Conservation (phyloP, 1,140 invertebrate species). For the Papilio polyxenes region DNA sequence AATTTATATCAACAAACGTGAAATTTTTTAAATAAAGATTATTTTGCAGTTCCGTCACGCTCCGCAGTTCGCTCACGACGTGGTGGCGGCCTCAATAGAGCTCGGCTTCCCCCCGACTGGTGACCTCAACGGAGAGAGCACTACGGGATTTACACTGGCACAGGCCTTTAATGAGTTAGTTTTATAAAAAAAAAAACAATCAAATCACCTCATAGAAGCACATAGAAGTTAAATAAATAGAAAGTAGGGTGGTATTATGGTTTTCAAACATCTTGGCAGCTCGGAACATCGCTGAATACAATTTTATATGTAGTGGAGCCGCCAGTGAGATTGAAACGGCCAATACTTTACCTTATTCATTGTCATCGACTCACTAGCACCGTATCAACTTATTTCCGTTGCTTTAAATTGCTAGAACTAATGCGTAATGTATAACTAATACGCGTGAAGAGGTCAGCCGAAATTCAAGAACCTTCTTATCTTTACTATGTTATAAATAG, state of each 20-base stretch:
- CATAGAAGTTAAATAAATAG: background rate
- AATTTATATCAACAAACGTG: background rate
- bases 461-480: background rate
- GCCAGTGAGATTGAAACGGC: background rate
- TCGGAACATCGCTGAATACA: too few relatives aligned
- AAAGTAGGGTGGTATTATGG: background rate
- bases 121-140: conserved; percentile 94
- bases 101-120: conserved; percentile 77
- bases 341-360: too few relatives aligned
- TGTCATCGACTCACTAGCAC: background rate
- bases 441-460: background rate
- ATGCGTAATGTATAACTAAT: background rate
- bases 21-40: background rate
- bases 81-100: conserved; percentile 73
- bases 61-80: conserved; percentile 72
- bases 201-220: background rate
- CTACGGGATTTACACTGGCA: conserved; percentile 93
- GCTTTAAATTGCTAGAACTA: background rate
- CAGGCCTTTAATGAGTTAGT: conserved; percentile 87
- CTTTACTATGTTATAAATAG: too few relatives aligned
- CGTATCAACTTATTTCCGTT: background rate
- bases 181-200: background rate
- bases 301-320: background rate
- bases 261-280: too few relatives aligned
- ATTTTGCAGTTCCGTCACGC: conserved; percentile 69